A percentile compares a stretch with the other conserved stretches of the same genome.
Conservation (phyloP, 2,113 vertebrate species). For the Cercopithecus mona region DNA sequence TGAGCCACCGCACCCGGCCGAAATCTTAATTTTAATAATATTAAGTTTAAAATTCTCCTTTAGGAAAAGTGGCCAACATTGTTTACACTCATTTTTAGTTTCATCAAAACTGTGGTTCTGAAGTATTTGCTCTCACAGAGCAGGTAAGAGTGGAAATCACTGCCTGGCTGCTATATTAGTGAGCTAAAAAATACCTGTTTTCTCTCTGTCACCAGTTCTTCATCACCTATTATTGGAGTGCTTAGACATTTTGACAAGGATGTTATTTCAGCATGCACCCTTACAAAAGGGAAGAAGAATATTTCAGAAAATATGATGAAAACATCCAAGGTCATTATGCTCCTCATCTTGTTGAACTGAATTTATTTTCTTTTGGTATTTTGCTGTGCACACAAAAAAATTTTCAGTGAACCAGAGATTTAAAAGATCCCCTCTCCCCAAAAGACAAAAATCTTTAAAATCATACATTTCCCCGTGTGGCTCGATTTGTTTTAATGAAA, state of each 20-base stretch:
- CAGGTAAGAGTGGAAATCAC: slow-evolving; percentile 20
- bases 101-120: neutral
- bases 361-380: slow-evolving; percentile 47
- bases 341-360: slow-evolving; percentile 26
- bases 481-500: slow-evolving; percentile 46
- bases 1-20: no score
- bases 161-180: neutral
- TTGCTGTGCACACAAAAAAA: neutral
- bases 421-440: neutral
- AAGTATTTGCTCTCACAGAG: neutral
- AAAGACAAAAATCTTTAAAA: slow-evolving; percentile 44
- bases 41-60: slow-evolving; percentile 18
- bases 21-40: slow-evolving; percentile 47
- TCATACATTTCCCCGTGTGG: neutral
- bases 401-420: neutral
- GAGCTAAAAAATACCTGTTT: slow-evolving; percentile 48
- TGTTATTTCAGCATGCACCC: slow-evolving; percentile 61
- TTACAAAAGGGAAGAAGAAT: slow-evolving; percentile 53
- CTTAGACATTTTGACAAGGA: slow-evolving; percentile 69
- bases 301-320: slow-evolving; percentile 59
- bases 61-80: neutral
- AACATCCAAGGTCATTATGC: slow-evolving; percentile 56
- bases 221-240: slow-evolving; percentile 6
- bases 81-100: neutral
- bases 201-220: slow-evolving; percentile 48